These are phyloP conservation scores for Argynnis bischoffii DNA, from an alignment of 2,888 invertebrate genomes.

Conservation along the genomic window DNA sequence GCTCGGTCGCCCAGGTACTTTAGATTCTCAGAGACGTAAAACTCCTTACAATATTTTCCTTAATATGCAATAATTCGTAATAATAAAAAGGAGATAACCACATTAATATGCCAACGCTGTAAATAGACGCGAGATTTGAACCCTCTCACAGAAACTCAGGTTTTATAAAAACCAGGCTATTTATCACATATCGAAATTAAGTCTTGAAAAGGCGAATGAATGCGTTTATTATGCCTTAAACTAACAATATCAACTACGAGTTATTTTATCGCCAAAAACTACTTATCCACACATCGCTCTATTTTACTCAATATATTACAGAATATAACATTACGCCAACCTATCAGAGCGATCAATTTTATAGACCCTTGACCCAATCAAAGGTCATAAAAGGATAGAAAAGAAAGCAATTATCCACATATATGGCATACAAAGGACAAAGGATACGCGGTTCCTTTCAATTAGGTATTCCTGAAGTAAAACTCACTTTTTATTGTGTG, in stretches of 20 bases:
- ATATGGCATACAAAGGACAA: conserved; percentile 22
- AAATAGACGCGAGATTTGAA: too few species aligned
- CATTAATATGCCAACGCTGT: too few species aligned
- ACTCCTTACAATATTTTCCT: too few species aligned
- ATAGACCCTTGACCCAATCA: conserved; percentile 24
- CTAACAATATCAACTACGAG: not conserved
- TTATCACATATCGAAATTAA: too few species aligned
- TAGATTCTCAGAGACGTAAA: too few species aligned
- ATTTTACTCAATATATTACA: conserved; percentile 3
- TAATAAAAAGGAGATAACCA: too few species aligned
- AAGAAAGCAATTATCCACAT: conserved; percentile 31
- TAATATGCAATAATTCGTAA: too few species aligned
- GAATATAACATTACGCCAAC: not conserved
- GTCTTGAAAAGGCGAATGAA: too few species aligned
- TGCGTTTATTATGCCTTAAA: not conserved
- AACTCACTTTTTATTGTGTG: not conserved
- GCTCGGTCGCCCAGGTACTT: too few species aligned
- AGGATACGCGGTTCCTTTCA: conserved; percentile 13
- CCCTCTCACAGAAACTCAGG: too few species aligned
- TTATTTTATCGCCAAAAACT: not conserved
- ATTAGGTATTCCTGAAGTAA: conserved; percentile 2
- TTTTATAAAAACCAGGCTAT: too few species aligned
- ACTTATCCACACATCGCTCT: not conserved
- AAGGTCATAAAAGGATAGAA: conserved; percentile 30
- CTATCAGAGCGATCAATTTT: conserved; percentile 5